Evolutionary conservation across 35 echinoderm and acorn worm species (phyloP), one percentile per base, ranked within the genome.

Genomic region (Diadema setosum): DNA sequence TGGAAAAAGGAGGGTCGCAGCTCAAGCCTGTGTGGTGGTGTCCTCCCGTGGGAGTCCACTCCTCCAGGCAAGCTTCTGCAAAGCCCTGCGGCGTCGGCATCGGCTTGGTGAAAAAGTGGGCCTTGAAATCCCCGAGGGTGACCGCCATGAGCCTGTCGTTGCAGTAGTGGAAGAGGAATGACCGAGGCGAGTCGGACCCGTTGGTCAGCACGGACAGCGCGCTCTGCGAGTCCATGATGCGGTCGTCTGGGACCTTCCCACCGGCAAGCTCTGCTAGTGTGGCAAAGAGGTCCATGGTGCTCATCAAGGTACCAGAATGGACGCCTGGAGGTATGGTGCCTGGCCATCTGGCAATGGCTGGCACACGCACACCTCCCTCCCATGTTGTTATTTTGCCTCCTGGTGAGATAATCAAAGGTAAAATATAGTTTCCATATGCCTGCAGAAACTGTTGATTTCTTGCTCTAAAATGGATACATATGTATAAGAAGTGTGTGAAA

Each of bases 281-380:
- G 55, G 44, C 81, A 32, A 86, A 98, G 21, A 98, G 41, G 58
- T 98, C 96, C 92, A 98, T 88, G 45, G 85, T 89, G 73, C 93
- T 92, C 20, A 98, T 83, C 45, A 95, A 58, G 31, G 91, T 55
- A 3, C 40, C 58, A 56, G 83, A 90, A 14, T 85, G 60, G 81
- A 44, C 34, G 2, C 81, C 88, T 36, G 80, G 80, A 49, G 80
- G 41, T n/a, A 90, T 65, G 39, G 45, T 84, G n/a, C 82, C 92
- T 18, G 96, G 93, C 96, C 96, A 99, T 89, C 89, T 89, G 4
- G 96, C 96, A 42, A 99, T 90, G 1, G 86, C 92, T 58, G 96
- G 96, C 15, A 99, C 90, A 25, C 96, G 89, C 24, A 92, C 60
- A 49, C 92, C 96, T 21, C 96, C 96, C 43, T 99, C 96, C 96